Percentiles rank a stretch among this genome's conserved stretches.
Evolutionary conservation across 1,140 invertebrate species (phyloP).

Genomic region (Apis cerana): DNA sequence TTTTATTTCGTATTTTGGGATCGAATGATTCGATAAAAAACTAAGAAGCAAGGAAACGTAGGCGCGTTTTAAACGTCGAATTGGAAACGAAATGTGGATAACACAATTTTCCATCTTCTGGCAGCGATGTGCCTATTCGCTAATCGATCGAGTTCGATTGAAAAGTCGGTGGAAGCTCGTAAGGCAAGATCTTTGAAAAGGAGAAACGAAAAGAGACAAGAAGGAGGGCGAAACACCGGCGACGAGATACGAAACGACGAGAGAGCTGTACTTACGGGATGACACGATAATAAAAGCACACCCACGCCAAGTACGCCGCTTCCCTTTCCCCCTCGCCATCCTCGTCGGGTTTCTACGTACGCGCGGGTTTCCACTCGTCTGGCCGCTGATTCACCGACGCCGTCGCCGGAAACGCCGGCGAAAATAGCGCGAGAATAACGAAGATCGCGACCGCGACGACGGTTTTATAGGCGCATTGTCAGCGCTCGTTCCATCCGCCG

Average conservation of each 20-base stretch:
- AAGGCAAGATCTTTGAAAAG: not conserved
- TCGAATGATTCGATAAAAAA: too few relatives aligned
- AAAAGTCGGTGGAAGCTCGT: not conserved
- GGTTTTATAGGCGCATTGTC: slow-evolving; percentile 59
- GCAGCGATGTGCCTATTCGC: too few relatives aligned
- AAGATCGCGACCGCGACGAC: slow-evolving; percentile 51
- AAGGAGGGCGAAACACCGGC: not conserved
- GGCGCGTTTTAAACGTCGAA: too few relatives aligned
- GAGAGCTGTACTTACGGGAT: slow-evolving; percentile 40
- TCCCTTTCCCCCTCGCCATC: not conserved
- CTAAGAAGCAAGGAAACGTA: too few relatives aligned
- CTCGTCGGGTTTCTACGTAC: slow-evolving; percentile 1
- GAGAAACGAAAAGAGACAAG: not conserved
- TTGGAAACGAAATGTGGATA: too few relatives aligned
- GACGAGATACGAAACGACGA: slow-evolving; percentile 9
- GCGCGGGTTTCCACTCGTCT: slow-evolving; percentile 37
- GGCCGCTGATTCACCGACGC: slow-evolving; percentile 38
- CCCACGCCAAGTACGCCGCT: slow-evolving; percentile 14
- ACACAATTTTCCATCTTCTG: too few relatives aligned
- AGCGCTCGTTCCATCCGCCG: slow-evolving; percentile 45
- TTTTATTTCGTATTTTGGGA: too few relatives aligned
- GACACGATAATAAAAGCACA: slow-evolving; percentile 51
- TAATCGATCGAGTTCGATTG: too few relatives aligned
- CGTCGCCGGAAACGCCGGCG: slow-evolving; percentile 43
- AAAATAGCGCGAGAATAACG: slow-evolving; percentile 64